These are phyloP conservation scores for Sarcoramphus papa DNA, from an alignment of 2,797 vertebrate genomes.

Conservation along the genomic window DNA sequence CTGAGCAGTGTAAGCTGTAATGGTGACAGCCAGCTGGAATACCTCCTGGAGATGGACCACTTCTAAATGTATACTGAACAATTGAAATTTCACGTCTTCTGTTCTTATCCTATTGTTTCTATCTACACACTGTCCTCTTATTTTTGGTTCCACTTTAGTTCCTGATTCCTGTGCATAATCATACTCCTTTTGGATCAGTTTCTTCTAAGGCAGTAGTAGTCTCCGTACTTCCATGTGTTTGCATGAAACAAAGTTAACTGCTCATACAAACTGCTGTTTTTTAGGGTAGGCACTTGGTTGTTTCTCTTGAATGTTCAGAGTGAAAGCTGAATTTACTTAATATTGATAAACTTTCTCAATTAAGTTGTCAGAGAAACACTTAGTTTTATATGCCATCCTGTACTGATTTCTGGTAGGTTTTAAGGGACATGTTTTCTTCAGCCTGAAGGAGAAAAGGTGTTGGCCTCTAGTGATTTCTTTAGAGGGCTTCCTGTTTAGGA, in stretches of 20 bases:
- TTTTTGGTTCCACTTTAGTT: not conserved
- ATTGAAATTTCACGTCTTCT: not conserved
- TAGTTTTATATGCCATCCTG: not conserved
- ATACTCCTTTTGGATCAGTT: not conserved
- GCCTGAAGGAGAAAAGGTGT: not conserved
- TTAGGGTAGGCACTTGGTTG: not conserved
- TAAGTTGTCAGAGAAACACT: not conserved
- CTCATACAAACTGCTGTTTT: not conserved
- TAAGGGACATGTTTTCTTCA: not conserved
- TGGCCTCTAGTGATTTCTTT: not conserved
- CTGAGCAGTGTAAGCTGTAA: not conserved
- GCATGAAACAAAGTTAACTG: not conserved
- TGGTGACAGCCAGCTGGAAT: not conserved
- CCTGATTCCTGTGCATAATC: not conserved
- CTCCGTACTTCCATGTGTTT: not conserved
- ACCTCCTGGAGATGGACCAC: not conserved
- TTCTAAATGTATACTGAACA: not conserved
- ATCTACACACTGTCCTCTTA: not conserved
- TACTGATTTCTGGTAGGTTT: not conserved
- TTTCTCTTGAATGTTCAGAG: not conserved
- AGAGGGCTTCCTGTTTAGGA: not conserved
- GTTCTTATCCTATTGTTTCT: not conserved
- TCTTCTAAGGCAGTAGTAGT: not conserved
- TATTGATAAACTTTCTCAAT: not conserved
- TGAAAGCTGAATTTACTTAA: not conserved